A percentile compares a stretch with the other conserved stretches of the same genome.
Evolutionary conservation across 2,888 invertebrate genomes (phyloP).

Genomic region (Acronicta alni): DNA sequence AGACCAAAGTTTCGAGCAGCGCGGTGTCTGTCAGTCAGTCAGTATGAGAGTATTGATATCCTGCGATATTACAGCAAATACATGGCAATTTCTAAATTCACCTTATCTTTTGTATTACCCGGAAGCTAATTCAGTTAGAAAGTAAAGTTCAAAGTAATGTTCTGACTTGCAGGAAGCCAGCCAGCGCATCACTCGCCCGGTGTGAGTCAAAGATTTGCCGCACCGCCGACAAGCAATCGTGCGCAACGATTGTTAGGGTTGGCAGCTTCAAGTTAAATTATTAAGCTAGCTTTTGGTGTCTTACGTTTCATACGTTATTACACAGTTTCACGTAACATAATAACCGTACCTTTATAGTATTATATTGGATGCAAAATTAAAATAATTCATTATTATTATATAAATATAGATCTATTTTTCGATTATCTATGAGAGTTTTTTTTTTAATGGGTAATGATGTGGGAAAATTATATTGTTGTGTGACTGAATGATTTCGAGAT

Average conservation of each 20-base stretch:
- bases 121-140: slow-evolving; percentile 13
- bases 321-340: too few relatives aligned
- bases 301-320: too few relatives aligned
- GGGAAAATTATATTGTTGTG: neutral
- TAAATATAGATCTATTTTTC: neutral
- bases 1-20: too few relatives aligned
- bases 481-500: too few relatives aligned
- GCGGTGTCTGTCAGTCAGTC: too few relatives aligned
- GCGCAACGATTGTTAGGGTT: slow-evolving; percentile 58
- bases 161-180: slow-evolving; percentile 29
- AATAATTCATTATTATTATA: neutral
- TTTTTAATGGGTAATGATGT: slow-evolving; percentile 17
- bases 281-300: too few relatives aligned
- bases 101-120: too few relatives aligned
- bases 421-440: slow-evolving; percentile 3
- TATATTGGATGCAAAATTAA: too few relatives aligned
- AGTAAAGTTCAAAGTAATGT: slow-evolving; percentile 10
- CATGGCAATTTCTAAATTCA: too few relatives aligned
- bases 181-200: slow-evolving; percentile 27
- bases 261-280: slow-evolving; percentile 3
- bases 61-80: too few relatives aligned
- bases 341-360: too few relatives aligned
- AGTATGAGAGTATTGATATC: too few relatives aligned
- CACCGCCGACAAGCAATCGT: slow-evolving; percentile 58
- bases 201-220: slow-evolving; percentile 54